A percentile compares a stretch with the other conserved stretches of the same genome.
phyloP scores from a whole-genome alignment of 2,888 invertebrate species.

The Eudemis profundana region DNA sequence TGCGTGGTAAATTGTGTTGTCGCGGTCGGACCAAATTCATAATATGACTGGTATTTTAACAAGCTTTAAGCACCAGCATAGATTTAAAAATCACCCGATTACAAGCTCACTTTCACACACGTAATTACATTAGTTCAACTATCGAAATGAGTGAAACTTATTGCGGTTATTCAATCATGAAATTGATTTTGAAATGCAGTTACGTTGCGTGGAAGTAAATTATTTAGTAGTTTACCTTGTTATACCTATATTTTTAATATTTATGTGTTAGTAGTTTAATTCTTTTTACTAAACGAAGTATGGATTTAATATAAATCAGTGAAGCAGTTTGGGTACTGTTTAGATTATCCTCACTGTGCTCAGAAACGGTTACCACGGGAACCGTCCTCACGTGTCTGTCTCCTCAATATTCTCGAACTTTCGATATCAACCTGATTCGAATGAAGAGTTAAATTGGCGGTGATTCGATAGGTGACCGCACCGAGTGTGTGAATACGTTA shows the following conservation, averaged over 20 bases:
- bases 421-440: constrained; percentile 46
- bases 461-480: neutral
- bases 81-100: neutral
- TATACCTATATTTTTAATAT: too few relatives aligned
- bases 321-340: constrained; percentile 15
- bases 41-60: too few relatives aligned
- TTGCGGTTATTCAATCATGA: neutral
- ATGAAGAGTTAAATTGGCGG: constrained; percentile 29
- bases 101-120: neutral
- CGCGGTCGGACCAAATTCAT: too few relatives aligned
- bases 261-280: too few relatives aligned
- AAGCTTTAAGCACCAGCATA: too few relatives aligned
- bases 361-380: constrained; percentile 59
- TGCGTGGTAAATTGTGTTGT: too few relatives aligned
- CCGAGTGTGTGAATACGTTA: constrained; percentile 1
- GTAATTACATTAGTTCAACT: neutral
- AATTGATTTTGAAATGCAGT: neutral
- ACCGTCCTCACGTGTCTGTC: constrained; percentile 64
- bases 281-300: too few relatives aligned
- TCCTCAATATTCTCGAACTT: constrained; percentile 67
- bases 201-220: neutral
- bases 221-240: too few relatives aligned
- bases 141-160: neutral
- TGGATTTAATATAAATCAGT: neutral
- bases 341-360: neutral